Conservation (phyloP, 2,113 vertebrate species). For the Gorilla gorilla region DNA sequence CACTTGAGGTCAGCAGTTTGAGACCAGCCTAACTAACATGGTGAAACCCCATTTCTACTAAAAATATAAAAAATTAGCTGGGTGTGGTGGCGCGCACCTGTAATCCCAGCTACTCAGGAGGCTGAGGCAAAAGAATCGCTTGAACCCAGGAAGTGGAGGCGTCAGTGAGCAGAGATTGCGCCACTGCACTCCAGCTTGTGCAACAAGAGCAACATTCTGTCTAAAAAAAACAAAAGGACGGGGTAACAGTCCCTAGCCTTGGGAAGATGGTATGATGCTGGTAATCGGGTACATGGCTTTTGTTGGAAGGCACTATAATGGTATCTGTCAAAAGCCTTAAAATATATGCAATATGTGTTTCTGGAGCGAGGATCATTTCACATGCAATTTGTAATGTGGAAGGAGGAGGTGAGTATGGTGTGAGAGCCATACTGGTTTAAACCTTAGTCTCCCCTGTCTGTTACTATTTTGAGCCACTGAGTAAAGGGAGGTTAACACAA, state of each 20-base stretch:
- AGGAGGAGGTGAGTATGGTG: not conserved
- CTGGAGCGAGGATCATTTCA: not conserved
- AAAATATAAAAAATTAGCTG: no score
- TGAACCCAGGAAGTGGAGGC: no score
- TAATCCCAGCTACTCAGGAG: no score
- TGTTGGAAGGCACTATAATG: not conserved
- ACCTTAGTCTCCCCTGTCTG: fast-evolving
- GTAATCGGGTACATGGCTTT: not conserved
- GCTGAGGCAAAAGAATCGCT: no score
- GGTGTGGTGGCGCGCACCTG: fast-evolving
- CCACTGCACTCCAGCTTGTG: no score
- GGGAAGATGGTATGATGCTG: not conserved
- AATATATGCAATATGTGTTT: not conserved
- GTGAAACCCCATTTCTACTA: no score
- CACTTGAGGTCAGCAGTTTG: no score
- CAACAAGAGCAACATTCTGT: no score
- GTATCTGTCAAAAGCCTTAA: not conserved
- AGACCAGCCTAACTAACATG: no score
- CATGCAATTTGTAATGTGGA: not conserved
- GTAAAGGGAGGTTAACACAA: not conserved
- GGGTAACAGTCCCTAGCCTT: not conserved
- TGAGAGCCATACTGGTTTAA: not conserved
- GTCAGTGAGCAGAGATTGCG: no score
- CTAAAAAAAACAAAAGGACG: not conserved
- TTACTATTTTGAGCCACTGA: not conserved